phyloP scores from a whole-genome alignment of 2,113 vertebrate species.

The Dissostichus mawsoni region DNA sequence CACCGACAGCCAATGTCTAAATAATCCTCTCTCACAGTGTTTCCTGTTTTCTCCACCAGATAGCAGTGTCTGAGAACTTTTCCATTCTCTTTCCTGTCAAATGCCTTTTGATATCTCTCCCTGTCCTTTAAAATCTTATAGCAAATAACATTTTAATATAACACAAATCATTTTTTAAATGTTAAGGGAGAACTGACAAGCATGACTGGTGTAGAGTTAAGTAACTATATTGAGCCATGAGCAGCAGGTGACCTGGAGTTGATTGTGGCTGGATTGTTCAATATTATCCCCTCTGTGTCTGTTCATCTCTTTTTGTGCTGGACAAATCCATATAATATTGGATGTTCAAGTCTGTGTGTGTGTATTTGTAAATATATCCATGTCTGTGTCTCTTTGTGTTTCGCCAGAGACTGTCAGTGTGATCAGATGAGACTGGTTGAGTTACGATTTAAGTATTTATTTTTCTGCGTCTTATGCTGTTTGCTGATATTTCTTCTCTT shows the following conservation, averaged over 20 bases:
- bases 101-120: constrained; percentile 40
- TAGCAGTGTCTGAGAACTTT: constrained; percentile 46
- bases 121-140: not conserved
- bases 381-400: constrained; percentile 50
- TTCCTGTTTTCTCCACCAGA: constrained; percentile 31
- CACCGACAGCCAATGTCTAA: not conserved
- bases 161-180: not conserved
- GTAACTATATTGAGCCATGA: not conserved
- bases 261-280: constrained; percentile 33
- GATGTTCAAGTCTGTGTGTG: constrained; percentile 29
- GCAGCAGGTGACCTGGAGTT: constrained; percentile 3
- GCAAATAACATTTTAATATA: constrained; percentile 13
- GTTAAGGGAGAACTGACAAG: not conserved
- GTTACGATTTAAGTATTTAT: not conserved
- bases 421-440: constrained; percentile 38
- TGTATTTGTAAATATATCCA: constrained; percentile 38
- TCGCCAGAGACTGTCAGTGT: constrained; percentile 44
- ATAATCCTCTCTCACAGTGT: not conserved
- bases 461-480: not conserved
- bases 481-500: not conserved
- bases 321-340: constrained; percentile 45
- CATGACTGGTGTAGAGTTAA: not conserved
- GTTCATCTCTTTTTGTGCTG: constrained; percentile 21
- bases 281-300: constrained; percentile 4
- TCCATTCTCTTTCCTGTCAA: constrained; percentile 42